phyloP scores from a whole-genome alignment of 2,797 vertebrate species.

The Hapalemur alaotrensis region DNA sequence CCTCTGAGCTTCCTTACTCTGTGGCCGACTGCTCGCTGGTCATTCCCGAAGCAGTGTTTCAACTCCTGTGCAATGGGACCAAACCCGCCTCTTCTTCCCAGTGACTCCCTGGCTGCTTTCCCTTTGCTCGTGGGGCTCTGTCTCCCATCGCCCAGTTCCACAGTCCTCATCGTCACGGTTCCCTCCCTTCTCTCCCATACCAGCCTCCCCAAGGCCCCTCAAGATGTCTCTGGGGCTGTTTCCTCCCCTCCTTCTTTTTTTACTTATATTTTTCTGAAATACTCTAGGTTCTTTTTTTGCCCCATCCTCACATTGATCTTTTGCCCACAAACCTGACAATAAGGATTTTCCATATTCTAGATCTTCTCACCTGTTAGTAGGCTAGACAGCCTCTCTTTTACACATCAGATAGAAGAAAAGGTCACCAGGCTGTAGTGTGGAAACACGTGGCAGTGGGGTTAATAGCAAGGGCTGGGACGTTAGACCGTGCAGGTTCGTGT shows the following conservation, averaged over 20 bases:
- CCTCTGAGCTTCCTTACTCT: background rate
- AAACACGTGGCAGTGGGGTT: fast-evolving
- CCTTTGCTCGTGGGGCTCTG: too few relatives aligned
- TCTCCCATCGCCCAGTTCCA: background rate
- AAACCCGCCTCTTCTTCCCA: background rate
- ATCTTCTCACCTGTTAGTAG: background rate
- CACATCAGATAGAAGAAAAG: background rate
- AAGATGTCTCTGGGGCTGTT: background rate
- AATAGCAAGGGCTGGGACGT: background rate
- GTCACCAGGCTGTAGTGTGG: background rate
- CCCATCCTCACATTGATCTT: background rate
- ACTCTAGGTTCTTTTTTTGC: background rate
- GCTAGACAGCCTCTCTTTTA: background rate
- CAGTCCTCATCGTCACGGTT: background rate
- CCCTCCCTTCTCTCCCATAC: background rate
- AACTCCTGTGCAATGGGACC: background rate
- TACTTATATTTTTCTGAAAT: background rate
- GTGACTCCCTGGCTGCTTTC: background rate
- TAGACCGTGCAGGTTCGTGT: background rate
- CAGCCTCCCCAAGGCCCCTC: background rate
- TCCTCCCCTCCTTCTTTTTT: background rate
- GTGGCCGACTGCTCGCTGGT: background rate
- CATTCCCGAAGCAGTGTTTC: background rate
- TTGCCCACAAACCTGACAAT: background rate
- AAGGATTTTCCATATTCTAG: background rate